Conservation (phyloP, 64 coral and sea anemone genomes). For the Porites australiensis region DNA sequence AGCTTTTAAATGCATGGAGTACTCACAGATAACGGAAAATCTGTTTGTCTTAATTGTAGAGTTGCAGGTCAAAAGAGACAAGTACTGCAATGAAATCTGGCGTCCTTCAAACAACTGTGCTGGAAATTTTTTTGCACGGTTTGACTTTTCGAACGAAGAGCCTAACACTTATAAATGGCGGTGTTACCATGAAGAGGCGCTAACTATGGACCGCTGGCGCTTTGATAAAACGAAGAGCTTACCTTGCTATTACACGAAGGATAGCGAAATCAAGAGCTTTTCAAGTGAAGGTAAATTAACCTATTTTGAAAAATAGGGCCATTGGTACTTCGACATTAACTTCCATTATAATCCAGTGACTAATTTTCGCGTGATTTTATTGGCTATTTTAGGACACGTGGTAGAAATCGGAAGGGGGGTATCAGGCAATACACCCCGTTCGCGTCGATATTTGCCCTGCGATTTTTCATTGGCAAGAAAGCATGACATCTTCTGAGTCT, state of each 20-base stretch:
- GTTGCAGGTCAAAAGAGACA: neutral
- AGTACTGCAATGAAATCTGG: neutral
- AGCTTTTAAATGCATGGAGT: no score
- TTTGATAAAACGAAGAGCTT: neutral
- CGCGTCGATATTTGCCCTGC: no score
- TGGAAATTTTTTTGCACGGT: constrained; percentile 1
- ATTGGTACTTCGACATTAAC: no score
- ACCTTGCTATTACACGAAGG: neutral
- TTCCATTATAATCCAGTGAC: no score
- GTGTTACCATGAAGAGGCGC: constrained; percentile 43
- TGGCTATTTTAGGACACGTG: no score
- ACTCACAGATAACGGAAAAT: no score
- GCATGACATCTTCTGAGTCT: no score
- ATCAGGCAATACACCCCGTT: no score
- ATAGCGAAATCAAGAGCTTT: neutral
- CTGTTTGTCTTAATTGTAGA: neutral
- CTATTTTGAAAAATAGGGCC: no score
- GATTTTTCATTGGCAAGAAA: no score
- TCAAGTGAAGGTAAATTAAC: constrained; percentile 4
- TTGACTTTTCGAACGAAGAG: neutral
- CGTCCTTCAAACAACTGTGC: neutral
- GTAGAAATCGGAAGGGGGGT: no score
- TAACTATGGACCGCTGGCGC: constrained; percentile 28
- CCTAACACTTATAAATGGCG: neutral
- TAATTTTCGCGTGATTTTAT: no score